phyloP scores from a whole-genome alignment of 2,113 vertebrate genomes.

The Nothocercus julius region DNA sequence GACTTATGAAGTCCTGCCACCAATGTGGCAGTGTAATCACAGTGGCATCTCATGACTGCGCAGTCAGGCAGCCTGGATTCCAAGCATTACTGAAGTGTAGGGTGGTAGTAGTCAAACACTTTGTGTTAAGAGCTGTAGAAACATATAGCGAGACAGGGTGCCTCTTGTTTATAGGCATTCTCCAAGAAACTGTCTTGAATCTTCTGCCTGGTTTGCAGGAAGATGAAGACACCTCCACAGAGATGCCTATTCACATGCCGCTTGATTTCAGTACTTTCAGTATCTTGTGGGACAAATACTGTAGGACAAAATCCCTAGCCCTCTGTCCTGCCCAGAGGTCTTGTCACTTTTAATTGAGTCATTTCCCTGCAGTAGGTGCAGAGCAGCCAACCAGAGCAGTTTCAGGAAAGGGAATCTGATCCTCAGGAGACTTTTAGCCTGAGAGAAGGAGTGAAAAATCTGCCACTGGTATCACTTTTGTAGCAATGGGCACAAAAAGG shows the following conservation, averaged over 20 bases:
- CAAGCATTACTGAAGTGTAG: background rate
- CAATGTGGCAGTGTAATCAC: rapidly evolving
- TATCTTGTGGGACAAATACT: background rate
- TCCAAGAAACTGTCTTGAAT: background rate
- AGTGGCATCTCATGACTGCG: rapidly evolving
- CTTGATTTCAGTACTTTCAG: background rate
- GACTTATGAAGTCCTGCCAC: background rate
- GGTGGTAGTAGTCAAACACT: rapidly evolving
- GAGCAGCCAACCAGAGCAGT: background rate
- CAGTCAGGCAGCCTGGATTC: background rate
- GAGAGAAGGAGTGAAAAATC: background rate
- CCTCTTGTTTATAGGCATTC: background rate
- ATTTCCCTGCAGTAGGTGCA: background rate
- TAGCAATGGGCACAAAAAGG: background rate
- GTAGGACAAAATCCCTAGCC: background rate
- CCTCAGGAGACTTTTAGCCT: background rate
- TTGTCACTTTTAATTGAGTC: background rate
- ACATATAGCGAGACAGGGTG: rapidly evolving
- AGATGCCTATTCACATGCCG: background rate
- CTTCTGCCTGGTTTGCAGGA: background rate
- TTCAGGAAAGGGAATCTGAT: background rate
- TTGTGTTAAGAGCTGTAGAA: background rate
- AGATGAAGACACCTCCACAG: background rate
- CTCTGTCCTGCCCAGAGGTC: background rate
- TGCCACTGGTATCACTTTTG: background rate